Evolutionary conservation across 2,113 vertebrate genomes (phyloP).

Genomic region (Cheirogaleus medius): DNA sequence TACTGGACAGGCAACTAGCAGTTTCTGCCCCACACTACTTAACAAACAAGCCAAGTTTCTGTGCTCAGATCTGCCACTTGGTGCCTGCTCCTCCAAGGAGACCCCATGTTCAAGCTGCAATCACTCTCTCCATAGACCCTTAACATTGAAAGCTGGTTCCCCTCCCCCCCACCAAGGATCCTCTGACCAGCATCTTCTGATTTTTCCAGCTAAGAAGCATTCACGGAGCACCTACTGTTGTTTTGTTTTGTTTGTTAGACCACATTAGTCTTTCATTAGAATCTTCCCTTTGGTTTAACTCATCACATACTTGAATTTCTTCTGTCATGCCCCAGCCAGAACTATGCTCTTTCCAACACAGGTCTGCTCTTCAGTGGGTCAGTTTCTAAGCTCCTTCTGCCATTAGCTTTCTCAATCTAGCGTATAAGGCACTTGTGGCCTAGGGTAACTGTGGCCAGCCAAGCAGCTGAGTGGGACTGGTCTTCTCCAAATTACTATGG

Average conservation of each 20-base stretch:
- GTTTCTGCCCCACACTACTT: not conserved
- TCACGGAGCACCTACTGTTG: not conserved
- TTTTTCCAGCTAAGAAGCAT: not conserved
- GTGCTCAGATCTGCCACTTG: not conserved
- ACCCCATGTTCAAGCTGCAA: not conserved
- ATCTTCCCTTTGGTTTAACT: not conserved
- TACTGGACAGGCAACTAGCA: not conserved
- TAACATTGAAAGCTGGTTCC: not conserved
- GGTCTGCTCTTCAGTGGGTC: not conserved
- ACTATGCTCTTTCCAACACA: not conserved
- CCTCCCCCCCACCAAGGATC: not conserved
- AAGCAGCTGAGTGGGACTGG: not conserved
- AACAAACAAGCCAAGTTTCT: not conserved
- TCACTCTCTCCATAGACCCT: not conserved
- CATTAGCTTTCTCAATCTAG: not conserved
- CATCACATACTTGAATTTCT: not conserved
- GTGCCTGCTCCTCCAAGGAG: not conserved
- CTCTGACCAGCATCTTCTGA: not conserved
- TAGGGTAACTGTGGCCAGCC: not conserved
- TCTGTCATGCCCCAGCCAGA: not conserved
- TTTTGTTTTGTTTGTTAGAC: not conserved
- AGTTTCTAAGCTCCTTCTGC: not conserved
- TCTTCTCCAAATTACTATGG: not conserved
- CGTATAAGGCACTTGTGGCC: not conserved
- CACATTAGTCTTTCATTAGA: not conserved